Base-by-base conservation (phyloP, 2,113 vertebrate genomes). In the Odontesthes bonariensis region DNA sequence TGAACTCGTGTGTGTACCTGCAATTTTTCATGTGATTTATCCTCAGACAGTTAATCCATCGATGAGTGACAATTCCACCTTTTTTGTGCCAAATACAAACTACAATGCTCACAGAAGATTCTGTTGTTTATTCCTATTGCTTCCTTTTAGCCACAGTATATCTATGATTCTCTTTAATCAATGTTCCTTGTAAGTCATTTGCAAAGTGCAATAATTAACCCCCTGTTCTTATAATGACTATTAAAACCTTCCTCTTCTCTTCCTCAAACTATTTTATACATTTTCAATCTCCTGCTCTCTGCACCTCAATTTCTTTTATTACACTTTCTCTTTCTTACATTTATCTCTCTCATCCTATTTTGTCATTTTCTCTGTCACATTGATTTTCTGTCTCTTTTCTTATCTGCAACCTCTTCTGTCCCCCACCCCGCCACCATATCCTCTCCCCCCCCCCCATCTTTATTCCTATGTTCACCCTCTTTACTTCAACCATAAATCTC, bases 161-260 rank as follows among this genome's bases (percentile, higher is more conserved):
- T 63, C 16, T 33, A 1, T 19, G 46, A 55, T 33, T 80, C 27
- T 60, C 44, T 73, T 56, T 35, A 71, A 62, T 53, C 35, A 31
- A 33, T 42, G 7, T 74, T 74, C 69, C 51, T n/a, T 73, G 64
- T 70, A 27, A 77, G 62, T 9, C 67, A 22, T 78, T 73, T 60
- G 55, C 22, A 64, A 73, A 49, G 61, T 79, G 57, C 69, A 69
- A 82, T 80, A 73, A 83, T 76, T 79, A 83, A 78, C 65, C 53
- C 57, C 76, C 55, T 70, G 80, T 55, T 81, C 72, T 83, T 86
- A 59, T 82, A 73, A 56, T 69, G 64, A 75, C 27, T 35, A 17
- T 64, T 32, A 73, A 20, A 63, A 81, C 51, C 63, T 68, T 42
- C 42, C 27, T 76, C 10, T 22, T 70, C 40, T 69, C 22, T 56